phyloP scores from a whole-genome alignment of 2,888 invertebrate genomes.

The Antitype chi region DNA sequence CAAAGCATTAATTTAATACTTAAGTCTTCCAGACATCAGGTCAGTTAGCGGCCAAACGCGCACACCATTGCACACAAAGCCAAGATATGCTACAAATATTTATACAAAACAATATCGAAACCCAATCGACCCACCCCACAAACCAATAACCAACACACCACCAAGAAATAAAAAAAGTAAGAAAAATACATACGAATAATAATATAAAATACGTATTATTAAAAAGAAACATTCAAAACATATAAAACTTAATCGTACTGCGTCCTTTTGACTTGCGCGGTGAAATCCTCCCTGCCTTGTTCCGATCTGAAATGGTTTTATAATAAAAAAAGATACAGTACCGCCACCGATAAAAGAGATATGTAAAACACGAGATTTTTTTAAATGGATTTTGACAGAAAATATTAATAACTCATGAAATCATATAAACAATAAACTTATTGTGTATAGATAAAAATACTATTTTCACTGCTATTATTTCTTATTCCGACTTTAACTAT shows the following conservation, averaged over 20 bases:
- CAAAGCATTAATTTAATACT: background rate
- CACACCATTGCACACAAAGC: background rate
- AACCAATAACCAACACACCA: conserved; percentile 28
- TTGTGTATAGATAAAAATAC: no score
- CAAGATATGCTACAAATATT: background rate
- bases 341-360: conserved; percentile 66
- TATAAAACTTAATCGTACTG: conserved; percentile 83
- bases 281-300: conserved; percentile 87
- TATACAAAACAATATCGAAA: background rate
- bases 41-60: background rate
- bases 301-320: conserved; percentile 85
- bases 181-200: conserved; percentile 14
- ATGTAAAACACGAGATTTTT: background rate
- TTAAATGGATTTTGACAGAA: no score
- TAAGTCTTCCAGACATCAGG: background rate
- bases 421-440: no score
- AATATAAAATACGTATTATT: conserved; percentile 31
- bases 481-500: no score
- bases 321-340: conserved; percentile 62
- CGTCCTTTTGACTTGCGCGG: conserved; percentile 88
- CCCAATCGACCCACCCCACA: background rate
- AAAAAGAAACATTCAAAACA: conserved; percentile 71
- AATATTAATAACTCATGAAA: no score
- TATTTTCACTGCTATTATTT: no score
- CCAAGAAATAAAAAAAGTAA: conserved; percentile 2